Conservation (phyloP, 2,797 vertebrate species). For the Anabas testudineus region DNA sequence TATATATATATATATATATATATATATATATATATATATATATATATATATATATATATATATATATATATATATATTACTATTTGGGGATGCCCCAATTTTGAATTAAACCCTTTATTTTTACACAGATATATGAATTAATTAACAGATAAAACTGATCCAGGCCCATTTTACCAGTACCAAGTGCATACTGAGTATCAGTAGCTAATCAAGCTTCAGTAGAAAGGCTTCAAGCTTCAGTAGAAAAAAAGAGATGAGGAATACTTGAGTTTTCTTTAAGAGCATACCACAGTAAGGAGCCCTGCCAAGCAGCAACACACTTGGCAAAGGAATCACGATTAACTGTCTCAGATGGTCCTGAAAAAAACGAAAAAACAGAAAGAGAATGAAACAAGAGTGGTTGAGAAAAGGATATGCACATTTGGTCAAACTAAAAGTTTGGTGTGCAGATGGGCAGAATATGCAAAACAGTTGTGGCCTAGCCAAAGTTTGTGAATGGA, state of each 20-base stretch:
- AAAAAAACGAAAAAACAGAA: conserved; percentile 33
- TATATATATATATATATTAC: too few species aligned
- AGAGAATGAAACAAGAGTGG: conserved; percentile 16
- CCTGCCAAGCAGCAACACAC: conserved; percentile 91
- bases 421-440: conserved; percentile 26
- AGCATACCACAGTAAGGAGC: conserved; percentile 91
- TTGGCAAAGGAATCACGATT: conserved; percentile 94
- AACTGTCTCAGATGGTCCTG: conserved; percentile 94
- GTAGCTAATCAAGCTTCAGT: conserved; percentile 9
- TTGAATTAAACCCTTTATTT: background rate
- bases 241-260: conserved; percentile 14
- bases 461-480: conserved; percentile 20
- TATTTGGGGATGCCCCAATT: background rate
- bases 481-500: conserved; percentile 59
- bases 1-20: too few species aligned
- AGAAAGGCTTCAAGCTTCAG: too few species aligned
- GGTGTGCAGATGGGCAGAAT: conserved; percentile 2
- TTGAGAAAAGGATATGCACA: conserved; percentile 26
- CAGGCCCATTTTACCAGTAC: too few species aligned
- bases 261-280: conserved; percentile 20
- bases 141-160: too few species aligned
- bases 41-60: too few species aligned
- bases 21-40: too few species aligned
- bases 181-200: conserved; percentile 35
- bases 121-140: too few species aligned